Evolutionary conservation across 2,888 invertebrate genomes (phyloP).

Genomic region (Agelastica alni): DNA sequence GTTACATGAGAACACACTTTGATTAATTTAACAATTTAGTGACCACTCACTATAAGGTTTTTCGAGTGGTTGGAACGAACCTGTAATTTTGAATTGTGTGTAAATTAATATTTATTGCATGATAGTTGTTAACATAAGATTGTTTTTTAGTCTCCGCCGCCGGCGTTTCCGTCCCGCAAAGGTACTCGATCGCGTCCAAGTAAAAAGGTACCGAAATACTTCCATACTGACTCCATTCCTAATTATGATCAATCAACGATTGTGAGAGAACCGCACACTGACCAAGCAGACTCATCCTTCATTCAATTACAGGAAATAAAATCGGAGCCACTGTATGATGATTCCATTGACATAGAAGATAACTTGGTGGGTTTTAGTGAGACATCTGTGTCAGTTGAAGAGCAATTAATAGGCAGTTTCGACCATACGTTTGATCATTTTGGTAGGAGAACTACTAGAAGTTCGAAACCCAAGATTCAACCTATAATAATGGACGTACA

Average conservation of each 20-base stretch:
- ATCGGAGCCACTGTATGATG: slow-evolving; percentile 51
- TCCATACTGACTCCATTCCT: slow-evolving; percentile 36
- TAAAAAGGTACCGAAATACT: slow-evolving; percentile 54
- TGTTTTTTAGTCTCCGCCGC: slow-evolving; percentile 49
- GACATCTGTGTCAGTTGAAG: slow-evolving; percentile 33
- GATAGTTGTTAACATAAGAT: too few species aligned
- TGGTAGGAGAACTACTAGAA: slow-evolving; percentile 27
- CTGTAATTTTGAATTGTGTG: too few species aligned
- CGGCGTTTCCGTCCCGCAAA: slow-evolving; percentile 49
- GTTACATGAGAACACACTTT: too few species aligned
- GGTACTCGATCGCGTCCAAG: slow-evolving; percentile 55
- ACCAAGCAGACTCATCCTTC: slow-evolving; percentile 40
- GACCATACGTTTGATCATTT: slow-evolving; percentile 38
- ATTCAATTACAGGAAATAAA: slow-evolving; percentile 49
- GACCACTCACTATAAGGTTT: too few species aligned
- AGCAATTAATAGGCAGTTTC: slow-evolving; percentile 39
- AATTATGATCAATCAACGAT: slow-evolving; percentile 27
- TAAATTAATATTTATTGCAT: too few species aligned
- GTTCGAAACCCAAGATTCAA: slow-evolving; percentile 20
- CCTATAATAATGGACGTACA: slow-evolving; percentile 37
- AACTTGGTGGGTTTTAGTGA: slow-evolving; percentile 36
- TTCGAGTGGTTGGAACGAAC: too few species aligned
- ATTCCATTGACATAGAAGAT: slow-evolving; percentile 40
- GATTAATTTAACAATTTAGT: too few species aligned
- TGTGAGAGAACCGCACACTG: slow-evolving; percentile 30